Conservation (phyloP, 2,113 vertebrate genomes). For the Mastomys coucha region DNA sequence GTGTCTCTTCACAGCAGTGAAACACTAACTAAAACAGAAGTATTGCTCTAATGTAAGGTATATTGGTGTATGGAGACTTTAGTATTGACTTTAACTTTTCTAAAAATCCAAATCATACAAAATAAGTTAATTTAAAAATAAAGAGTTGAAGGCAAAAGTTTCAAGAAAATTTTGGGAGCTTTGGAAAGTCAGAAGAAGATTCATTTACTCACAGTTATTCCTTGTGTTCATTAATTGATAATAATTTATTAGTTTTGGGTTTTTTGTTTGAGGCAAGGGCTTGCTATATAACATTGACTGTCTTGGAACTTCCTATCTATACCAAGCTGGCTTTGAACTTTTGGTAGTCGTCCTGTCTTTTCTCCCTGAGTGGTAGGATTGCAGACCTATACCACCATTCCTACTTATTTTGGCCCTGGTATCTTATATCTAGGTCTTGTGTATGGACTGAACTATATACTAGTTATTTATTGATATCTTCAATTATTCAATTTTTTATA, state of each 20-base stretch:
- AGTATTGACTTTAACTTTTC: neutral
- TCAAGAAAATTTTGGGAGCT: neutral
- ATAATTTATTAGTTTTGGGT: neutral
- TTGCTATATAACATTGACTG: neutral
- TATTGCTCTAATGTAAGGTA: neutral
- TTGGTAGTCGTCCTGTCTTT: neutral
- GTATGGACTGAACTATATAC: neutral
- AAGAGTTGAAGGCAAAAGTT: neutral
- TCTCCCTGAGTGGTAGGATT: neutral
- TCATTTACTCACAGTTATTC: neutral
- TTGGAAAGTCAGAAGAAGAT: neutral
- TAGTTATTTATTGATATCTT: neutral
- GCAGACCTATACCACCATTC: neutral
- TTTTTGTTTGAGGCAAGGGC: neutral
- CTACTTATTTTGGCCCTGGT: neutral
- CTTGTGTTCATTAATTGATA: neutral
- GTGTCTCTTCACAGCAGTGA: no score
- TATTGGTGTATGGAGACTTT: neutral
- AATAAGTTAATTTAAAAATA: neutral
- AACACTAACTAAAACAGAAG: no score
- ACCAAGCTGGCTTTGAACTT: neutral
- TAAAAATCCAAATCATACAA: conserved; percentile 19
- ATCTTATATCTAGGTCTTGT: neutral
- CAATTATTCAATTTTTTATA: neutral
- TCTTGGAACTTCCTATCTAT: neutral